Evolutionary conservation across 2,888 invertebrate species (phyloP), one percentile per base, ranked within the genome.

Genomic region (Xestia c-nigrum): DNA sequence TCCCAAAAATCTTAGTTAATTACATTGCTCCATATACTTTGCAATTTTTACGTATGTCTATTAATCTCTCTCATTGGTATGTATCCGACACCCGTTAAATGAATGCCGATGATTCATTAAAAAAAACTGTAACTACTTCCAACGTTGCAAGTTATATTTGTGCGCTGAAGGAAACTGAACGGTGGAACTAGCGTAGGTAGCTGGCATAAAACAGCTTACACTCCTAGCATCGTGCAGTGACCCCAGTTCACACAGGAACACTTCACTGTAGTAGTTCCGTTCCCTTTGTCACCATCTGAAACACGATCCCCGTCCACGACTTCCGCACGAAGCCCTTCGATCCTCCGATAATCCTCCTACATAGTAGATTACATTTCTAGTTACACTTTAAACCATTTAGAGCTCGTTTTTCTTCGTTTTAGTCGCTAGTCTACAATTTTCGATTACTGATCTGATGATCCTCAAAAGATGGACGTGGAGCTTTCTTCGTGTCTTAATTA

Each of bases 401-500:
- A 66, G 21, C 70, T 61, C 43, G 72, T 67, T 61, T 66, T 10
- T 65, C 10, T 69, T 68, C 31, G n/a, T 46, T 52, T 64, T 70
- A 19, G 24, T 24, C 63, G 67, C 12, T 47, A 57, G 43, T 76
- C 61, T 76, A 79, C 31, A 43, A 76, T 65, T 74, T 61, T 64
- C 64, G 66, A 46, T 55, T 59, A 31, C 66, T 68, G 83, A 74
- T 83, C 83, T 87, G 83, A 87, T 87, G 87, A 87, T 90, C 87
- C 85, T 89, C 88, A 76, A 88, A 91, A 90, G 86, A 86, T 88
- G 89, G 90, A 89, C 90, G 90, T 90, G 89, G 90, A 92, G 93
- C 94, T 95, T 95, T 96, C 95, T 95, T 94, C 94, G 92, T 93
- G 93, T 94, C 93, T 95, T 95, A 95, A 96, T 96, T 96, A 96